A percentile compares a stretch with the other conserved stretches of the same genome.
These are phyloP conservation scores for Virgularia gustaviana DNA, from an alignment of 92 coral and sea anemone genomes.

Conservation along the genomic window DNA sequence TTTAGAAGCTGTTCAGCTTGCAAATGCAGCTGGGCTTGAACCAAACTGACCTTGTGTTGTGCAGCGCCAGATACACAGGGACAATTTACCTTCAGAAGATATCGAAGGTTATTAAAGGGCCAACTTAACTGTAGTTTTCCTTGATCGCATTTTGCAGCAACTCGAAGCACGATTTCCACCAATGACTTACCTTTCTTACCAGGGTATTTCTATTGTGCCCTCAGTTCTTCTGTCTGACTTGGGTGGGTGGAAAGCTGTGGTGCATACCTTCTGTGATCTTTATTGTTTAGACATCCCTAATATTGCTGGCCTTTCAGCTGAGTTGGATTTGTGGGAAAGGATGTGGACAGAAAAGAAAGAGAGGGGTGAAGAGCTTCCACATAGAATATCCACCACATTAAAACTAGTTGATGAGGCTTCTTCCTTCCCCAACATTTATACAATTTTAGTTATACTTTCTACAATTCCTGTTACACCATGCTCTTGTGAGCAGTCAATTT, in stretches of 20 bases:
- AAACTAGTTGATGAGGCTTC: conserved; percentile 34
- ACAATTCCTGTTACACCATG: conserved; percentile 49
- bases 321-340: conserved; percentile 50
- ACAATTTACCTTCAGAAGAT: conserved; percentile 47
- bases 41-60: conserved; percentile 48
- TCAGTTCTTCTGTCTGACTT: conserved; percentile 31
- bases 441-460: conserved; percentile 40
- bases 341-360: conserved; percentile 41
- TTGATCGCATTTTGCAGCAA: conserved; percentile 45
- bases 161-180: conserved; percentile 54
- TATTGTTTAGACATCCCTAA: conserved; percentile 40
- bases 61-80: conserved; percentile 45
- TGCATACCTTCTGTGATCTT: conserved; percentile 30
- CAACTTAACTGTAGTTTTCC: conserved; percentile 52
- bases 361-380: conserved; percentile 44
- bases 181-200: conserved; percentile 43
- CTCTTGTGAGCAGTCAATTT: conserved; percentile 35
- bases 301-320: conserved; percentile 53
- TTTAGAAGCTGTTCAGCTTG: conserved; percentile 54
- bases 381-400: conserved; percentile 40
- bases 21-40: conserved; percentile 43
- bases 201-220: conserved; percentile 52
- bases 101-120: conserved; percentile 49
- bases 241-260: conserved; percentile 41
- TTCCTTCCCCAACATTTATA: conserved; percentile 27